These are phyloP conservation scores for Hesperophylax magnus DNA, from an alignment of 1,140 invertebrate genomes.

Conservation along the genomic window DNA sequence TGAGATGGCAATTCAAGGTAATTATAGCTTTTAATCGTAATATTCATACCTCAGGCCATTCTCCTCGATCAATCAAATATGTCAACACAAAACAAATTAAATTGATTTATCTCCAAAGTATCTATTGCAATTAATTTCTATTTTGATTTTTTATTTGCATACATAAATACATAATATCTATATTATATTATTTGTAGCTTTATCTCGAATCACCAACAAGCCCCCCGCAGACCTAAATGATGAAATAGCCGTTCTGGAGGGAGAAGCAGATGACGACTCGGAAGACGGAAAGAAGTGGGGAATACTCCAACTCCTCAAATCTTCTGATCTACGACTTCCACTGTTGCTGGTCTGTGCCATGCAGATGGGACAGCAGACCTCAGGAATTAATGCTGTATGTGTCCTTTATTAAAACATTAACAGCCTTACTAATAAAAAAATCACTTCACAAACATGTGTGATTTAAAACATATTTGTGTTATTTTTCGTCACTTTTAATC, in stretches of 20 bases:
- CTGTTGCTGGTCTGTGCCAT: conserved; percentile 80
- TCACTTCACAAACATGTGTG: too few relatives aligned
- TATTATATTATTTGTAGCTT: conserved; percentile 63
- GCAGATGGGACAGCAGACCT: conserved; percentile 88
- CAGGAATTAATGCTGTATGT: conserved; percentile 88
- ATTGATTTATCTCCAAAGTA: too few relatives aligned
- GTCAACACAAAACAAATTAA: too few relatives aligned
- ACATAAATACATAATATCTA: too few relatives aligned
- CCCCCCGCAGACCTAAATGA: conserved; percentile 64
- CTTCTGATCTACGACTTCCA: conserved; percentile 74
- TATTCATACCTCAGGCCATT: too few relatives aligned
- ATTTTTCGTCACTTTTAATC: too few relatives aligned
- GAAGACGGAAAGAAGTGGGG: conserved; percentile 68
- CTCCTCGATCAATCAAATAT: too few relatives aligned
- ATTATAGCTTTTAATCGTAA: too few relatives aligned
- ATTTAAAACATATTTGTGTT: too few relatives aligned
- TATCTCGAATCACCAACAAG: conserved; percentile 70
- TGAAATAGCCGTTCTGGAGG: conserved; percentile 69
- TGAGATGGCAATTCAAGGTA: conserved; percentile 75
- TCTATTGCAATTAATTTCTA: too few relatives aligned
- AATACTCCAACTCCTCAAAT: conserved; percentile 70
- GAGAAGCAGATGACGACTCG: conserved; percentile 63
- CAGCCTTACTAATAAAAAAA: too few relatives aligned
- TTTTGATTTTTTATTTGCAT: too few relatives aligned
- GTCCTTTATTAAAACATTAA: conserved; percentile 23